Conservation (phyloP, 1,140 invertebrate genomes). For the Drosophila subpulchrella region DNA sequence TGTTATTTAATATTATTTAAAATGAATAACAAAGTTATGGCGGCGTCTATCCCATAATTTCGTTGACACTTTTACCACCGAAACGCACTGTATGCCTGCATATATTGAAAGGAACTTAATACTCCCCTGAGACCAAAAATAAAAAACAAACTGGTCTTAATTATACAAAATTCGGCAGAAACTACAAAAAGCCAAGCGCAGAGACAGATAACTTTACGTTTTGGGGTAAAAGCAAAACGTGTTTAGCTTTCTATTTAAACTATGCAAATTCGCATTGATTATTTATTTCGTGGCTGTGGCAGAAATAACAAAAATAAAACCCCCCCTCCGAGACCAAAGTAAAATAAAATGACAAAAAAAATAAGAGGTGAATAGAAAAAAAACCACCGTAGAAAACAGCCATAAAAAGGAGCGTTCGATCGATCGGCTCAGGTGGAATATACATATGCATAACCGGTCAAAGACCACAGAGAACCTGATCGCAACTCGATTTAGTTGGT, state of each 20-base stretch:
- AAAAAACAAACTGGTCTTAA: constrained; percentile 37
- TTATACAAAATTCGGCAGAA: constrained; percentile 40
- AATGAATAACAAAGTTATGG: constrained; percentile 15
- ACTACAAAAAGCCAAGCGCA: constrained; percentile 16
- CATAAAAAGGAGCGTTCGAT: constrained; percentile 73
- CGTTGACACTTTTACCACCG: constrained; percentile 5
- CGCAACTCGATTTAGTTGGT: constrained; percentile 45
- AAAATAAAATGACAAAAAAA: constrained; percentile 24
- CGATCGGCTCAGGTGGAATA: constrained; percentile 26
- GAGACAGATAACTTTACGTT: constrained; percentile 64
- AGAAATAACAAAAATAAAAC: constrained; percentile 59
- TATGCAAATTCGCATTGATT: constrained; percentile 77
- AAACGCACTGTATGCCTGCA: constrained; percentile 28
- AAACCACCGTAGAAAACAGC: constrained; percentile 61
- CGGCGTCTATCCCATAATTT: constrained; percentile 5
- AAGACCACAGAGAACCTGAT: constrained; percentile 64
- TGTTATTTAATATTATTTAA: constrained; percentile 1
- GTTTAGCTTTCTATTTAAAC: constrained; percentile 82
- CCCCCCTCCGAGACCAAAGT: constrained; percentile 5
- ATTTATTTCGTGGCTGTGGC: constrained; percentile 70
- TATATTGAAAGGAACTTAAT: constrained; percentile 15
- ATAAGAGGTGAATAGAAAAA: constrained; percentile 34
- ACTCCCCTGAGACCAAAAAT: constrained; percentile 7
- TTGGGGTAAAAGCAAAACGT: constrained; percentile 79
- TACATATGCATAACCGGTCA: constrained; percentile 73